phyloP scores from a whole-genome alignment of 2,888 invertebrate species.

The Globia sparganii region DNA sequence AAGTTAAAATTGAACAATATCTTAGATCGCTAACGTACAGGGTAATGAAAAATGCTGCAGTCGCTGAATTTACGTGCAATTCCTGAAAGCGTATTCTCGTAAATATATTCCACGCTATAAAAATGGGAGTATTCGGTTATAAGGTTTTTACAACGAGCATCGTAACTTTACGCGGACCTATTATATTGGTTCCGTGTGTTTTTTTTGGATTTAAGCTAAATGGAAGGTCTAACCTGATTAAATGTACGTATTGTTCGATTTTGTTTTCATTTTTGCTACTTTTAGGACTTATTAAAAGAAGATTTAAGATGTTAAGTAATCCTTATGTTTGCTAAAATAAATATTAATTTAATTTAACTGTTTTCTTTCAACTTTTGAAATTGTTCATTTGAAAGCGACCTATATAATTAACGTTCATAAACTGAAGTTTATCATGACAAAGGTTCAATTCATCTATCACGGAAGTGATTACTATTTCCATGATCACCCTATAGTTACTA shows the following conservation, averaged over 20 bases:
- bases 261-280: background rate
- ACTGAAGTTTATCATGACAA: background rate
- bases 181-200: constrained; percentile 61
- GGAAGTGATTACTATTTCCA: too few relatives aligned
- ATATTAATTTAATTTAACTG: background rate
- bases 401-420: background rate
- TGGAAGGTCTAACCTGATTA: constrained; percentile 2
- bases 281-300: background rate
- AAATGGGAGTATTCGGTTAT: constrained; percentile 85
- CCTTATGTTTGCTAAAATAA: background rate
- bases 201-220: constrained; percentile 33
- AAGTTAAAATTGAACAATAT: constrained; percentile 63
- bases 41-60: constrained; percentile 81
- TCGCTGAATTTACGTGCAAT: constrained; percentile 83
- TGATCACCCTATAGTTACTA: too few relatives aligned
- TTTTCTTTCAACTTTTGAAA: background rate
- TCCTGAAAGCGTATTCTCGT: constrained; percentile 83
- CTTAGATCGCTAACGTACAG: constrained; percentile 48
- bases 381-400: background rate
- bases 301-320: background rate
- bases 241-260: background rate
- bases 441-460: background rate
- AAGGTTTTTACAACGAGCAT: constrained; percentile 81
- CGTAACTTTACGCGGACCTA: constrained; percentile 73
- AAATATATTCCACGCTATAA: constrained; percentile 87